phyloP scores from a whole-genome alignment of 1,140 invertebrate genomes.

The Cyclargus thomasi region DNA sequence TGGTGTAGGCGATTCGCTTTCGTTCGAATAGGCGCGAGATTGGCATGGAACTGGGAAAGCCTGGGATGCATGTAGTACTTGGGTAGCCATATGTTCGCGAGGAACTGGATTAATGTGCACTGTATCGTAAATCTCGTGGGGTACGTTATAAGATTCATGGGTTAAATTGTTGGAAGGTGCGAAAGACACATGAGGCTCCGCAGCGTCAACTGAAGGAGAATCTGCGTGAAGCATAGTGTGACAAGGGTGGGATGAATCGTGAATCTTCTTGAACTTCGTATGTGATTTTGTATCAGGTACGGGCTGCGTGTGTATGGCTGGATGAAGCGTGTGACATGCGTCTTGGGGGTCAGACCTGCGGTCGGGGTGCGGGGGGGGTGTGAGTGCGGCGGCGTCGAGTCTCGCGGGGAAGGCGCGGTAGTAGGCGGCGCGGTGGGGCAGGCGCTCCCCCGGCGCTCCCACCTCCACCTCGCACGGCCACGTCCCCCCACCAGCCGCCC shows the following conservation, averaged over 20 bases:
- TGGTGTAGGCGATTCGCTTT: neutral
- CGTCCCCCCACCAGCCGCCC: slow-evolving; percentile 23
- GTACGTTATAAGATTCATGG: no score
- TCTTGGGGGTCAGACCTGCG: slow-evolving; percentile 43
- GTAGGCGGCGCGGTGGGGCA: slow-evolving; percentile 82
- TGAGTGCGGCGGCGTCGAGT: slow-evolving; percentile 84
- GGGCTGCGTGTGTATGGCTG: neutral
- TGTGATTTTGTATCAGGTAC: no score
- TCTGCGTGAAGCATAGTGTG: neutral
- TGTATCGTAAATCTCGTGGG: no score
- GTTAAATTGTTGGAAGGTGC: neutral
- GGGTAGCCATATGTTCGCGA: neutral
- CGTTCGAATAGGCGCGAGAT: neutral
- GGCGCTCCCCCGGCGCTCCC: slow-evolving; percentile 83
- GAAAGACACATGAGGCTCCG: no score
- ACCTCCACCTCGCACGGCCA: slow-evolving; percentile 84
- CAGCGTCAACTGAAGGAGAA: neutral
- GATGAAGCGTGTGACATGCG: neutral
- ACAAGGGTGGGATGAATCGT: neutral
- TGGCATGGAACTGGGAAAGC: neutral
- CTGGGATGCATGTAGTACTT: neutral
- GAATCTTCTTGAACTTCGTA: neutral
- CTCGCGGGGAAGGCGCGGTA: slow-evolving; percentile 90
- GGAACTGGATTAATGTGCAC: neutral
- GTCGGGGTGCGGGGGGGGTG: slow-evolving; percentile 82